Conservation (phyloP, 2,113 vertebrate species). For the Myxocyprinus asiaticus region DNA sequence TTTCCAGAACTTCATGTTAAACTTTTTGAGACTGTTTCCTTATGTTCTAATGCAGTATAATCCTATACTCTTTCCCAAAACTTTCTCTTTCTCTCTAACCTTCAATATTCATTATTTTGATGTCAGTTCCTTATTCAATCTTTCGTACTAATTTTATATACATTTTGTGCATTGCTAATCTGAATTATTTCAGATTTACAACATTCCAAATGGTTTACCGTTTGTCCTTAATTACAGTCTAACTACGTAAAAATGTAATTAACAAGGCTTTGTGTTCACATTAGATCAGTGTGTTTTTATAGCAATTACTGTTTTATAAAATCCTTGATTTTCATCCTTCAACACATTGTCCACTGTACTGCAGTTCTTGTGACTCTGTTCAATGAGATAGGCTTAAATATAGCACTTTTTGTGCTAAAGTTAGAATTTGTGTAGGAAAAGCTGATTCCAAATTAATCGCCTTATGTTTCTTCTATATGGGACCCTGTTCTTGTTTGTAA, state of each 20-base stretch:
- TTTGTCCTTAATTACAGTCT: not conserved
- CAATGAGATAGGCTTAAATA: not conserved
- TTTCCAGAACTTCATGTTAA: not conserved
- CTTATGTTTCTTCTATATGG: not conserved
- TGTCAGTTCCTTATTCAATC: constrained; percentile 4
- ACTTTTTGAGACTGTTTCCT: constrained; percentile 21
- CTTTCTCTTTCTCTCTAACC: constrained; percentile 10
- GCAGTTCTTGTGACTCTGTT: not conserved
- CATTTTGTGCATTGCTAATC: not conserved
- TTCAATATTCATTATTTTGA: constrained; percentile 14
- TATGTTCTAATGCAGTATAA: constrained; percentile 39
- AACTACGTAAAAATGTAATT: not conserved
- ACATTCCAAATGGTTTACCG: constrained; percentile 39
- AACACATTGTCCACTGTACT: no score
- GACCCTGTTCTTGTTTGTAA: not conserved
- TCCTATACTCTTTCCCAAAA: constrained; percentile 18
- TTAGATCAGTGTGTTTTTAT: constrained; percentile 14
- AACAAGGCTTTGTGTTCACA: not conserved
- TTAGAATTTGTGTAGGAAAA: constrained; percentile 3
- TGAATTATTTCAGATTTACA: constrained; percentile 2
- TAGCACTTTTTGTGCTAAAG: not conserved
- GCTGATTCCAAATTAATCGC: constrained; percentile 1
- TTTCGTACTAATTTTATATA: not conserved
- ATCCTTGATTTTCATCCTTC: no score
- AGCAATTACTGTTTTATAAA: not conserved